Evolutionary conservation across 2,888 invertebrate genomes (phyloP), one percentile per base, ranked within the genome.

Genomic region (Cephus nigrinus): DNA sequence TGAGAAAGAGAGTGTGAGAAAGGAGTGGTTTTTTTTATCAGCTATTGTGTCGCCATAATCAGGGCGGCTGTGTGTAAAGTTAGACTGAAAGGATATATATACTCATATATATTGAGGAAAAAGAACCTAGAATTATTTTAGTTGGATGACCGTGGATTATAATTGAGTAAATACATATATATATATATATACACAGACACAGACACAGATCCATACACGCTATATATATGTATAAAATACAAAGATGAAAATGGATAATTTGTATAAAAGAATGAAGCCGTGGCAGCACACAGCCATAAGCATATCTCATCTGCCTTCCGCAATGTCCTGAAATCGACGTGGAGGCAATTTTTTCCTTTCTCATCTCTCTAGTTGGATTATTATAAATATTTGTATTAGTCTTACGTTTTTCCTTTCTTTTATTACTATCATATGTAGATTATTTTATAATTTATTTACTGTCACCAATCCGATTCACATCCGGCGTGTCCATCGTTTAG

Each of bases 81-180:
- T 88, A 87, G 87, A 88, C 87, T 88, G 88, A 88, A 80, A 85
- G 81, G 69, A 35, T 33, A 73, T 33, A 73, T 34, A 35, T 73
- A 15, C 76, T 34, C 34, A 80, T 82, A 82, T 78, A 69, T 12
- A n/a, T 12, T 15, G 32, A 69, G 15, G 15, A n/a, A 69, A 32
- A 32, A 11, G 15, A 69, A 69, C 30, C 12, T 30, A 69, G 71
- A 2, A 69, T 31, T 31, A 69, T n/a, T 31, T 32, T 69, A 32
- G 30, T 69, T 31, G 4, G 71, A 69, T 23, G 30, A 69, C 12
- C 32, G 31, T 23, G 12, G 71, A 69, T 78, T 75, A 81, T 79
- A 80, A 79, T 80, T 80, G 71, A 74, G 71, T 68, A 73, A 76
- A 76, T 82, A 79, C 76, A 80, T 75, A 80, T 76, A 79, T 79